Percentiles rank a stretch among this genome's conserved stretches.
These are phyloP conservation scores for Calliphora vomitoria DNA, from an alignment of 2,888 invertebrate species.

Conservation along the genomic window DNA sequence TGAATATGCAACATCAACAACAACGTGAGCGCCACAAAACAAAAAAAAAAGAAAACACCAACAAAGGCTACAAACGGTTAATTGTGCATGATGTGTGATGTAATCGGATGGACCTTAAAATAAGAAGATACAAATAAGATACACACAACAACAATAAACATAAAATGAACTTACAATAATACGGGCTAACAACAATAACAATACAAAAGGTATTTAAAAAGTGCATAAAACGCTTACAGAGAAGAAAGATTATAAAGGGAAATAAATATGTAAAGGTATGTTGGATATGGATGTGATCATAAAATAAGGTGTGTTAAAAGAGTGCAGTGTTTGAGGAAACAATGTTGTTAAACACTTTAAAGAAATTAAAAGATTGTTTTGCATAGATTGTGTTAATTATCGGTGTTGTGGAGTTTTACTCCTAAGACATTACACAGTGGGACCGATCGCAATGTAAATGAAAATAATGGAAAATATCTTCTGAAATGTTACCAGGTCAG, in stretches of 20 bases:
- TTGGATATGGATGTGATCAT: neutral
- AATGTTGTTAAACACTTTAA: slow-evolving; percentile 35
- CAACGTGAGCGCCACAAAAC: slow-evolving; percentile 7
- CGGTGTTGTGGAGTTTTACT: neutral
- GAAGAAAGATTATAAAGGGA: slow-evolving; percentile 1
- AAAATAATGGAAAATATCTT: too few species aligned
- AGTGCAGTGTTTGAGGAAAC: neutral
- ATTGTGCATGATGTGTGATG: slow-evolving; percentile 56
- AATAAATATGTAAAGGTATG: slow-evolving; percentile 9
- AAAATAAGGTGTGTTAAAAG: slow-evolving; percentile 46
- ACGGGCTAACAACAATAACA: neutral
- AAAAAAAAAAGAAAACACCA: slow-evolving; percentile 11
- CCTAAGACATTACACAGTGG: neutral
- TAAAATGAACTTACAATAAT: slow-evolving; percentile 27
- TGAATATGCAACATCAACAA: neutral
- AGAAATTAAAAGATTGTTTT: slow-evolving; percentile 16
- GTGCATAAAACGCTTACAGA: neutral
- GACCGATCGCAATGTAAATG: too few species aligned
- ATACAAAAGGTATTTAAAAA: slow-evolving; percentile 4
- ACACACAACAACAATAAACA: slow-evolving; percentile 14
- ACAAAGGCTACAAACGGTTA: slow-evolving; percentile 49
- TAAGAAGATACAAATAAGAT: slow-evolving; percentile 32
- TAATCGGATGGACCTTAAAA: slow-evolving; percentile 44
- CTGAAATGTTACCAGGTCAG: too few species aligned
- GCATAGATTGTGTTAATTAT: slow-evolving; percentile 6